Conservation (phyloP, 2,797 vertebrate species). For the Toxotes lorentzi region DNA sequence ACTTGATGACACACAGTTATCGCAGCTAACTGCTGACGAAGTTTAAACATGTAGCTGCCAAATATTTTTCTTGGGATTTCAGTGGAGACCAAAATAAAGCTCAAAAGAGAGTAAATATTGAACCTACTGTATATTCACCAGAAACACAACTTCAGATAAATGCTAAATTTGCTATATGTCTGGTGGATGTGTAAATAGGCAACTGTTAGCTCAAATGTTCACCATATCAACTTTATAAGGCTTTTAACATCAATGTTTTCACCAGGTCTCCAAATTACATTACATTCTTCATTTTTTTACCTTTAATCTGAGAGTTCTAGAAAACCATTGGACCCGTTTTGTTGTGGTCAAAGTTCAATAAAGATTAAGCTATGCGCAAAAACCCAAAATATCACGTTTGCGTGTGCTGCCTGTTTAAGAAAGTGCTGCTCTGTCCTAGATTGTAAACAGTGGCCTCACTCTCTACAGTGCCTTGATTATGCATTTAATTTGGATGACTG, state of each 20-base stretch:
- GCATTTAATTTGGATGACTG: neutral
- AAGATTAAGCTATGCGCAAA: neutral
- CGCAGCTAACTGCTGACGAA: neutral
- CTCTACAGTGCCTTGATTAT: neutral
- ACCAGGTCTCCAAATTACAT: neutral
- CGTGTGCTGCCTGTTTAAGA: neutral
- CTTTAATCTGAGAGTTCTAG: neutral
- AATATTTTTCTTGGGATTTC: too few species aligned
- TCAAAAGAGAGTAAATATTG: neutral
- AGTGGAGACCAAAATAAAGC: neutral
- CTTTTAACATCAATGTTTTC: neutral
- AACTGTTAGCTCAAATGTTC: neutral
- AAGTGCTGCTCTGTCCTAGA: neutral
- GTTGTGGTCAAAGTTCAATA: neutral
- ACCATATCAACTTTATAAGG: neutral
- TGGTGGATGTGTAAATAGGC: neutral
- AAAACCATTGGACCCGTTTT: neutral
- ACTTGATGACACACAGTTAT: neutral
- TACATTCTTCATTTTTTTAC: neutral
- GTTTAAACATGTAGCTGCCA: neutral
- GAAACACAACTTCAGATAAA: neutral
- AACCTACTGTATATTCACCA: neutral
- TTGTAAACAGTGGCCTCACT: neutral
- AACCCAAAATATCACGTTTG: neutral
- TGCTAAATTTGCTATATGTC: neutral